Evolutionary conservation across 2,797 vertebrate genomes (phyloP).

Genomic region (Tympanoctomys barrerae): DNA sequence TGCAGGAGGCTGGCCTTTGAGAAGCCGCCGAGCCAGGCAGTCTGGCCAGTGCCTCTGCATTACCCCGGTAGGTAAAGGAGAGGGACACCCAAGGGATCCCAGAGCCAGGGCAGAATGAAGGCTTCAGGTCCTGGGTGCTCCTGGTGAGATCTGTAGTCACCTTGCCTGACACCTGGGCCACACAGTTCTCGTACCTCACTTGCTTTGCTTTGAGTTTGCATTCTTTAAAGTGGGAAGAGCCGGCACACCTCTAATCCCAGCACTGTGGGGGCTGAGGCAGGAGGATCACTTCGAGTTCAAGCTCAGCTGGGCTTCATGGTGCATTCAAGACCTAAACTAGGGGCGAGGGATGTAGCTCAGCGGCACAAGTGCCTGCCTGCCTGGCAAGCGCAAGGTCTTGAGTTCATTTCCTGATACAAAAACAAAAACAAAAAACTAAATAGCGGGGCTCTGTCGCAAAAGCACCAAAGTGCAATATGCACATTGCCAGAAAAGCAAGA

Average conservation of each 20-base stretch:
- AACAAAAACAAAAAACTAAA: background rate
- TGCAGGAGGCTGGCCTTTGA: background rate
- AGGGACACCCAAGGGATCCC: background rate
- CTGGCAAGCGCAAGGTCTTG: too few species aligned
- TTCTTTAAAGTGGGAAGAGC: background rate
- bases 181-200: accelerated
- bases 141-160: accelerated
- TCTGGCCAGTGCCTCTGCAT: accelerated
- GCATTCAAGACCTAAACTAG: too few species aligned
- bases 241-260: background rate
- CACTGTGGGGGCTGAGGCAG: background rate
- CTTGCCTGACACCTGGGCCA: background rate
- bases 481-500: background rate
- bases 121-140: background rate
- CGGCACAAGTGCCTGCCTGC: too few species aligned
- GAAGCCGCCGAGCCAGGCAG: too few species aligned
- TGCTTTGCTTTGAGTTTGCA: background rate
- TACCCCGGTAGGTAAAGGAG: background rate
- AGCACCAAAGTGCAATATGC: background rate
- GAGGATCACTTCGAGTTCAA: background rate
- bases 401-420: too few species aligned
- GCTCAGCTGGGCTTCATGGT: too few species aligned
- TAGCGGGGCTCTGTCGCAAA: background rate
- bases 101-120: background rate
- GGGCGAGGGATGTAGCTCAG: too few species aligned